Percentiles rank a stretch among this genome's conserved stretches.
Conservation (phyloP, 1,140 invertebrate genomes). For the Prorops nasuta region DNA sequence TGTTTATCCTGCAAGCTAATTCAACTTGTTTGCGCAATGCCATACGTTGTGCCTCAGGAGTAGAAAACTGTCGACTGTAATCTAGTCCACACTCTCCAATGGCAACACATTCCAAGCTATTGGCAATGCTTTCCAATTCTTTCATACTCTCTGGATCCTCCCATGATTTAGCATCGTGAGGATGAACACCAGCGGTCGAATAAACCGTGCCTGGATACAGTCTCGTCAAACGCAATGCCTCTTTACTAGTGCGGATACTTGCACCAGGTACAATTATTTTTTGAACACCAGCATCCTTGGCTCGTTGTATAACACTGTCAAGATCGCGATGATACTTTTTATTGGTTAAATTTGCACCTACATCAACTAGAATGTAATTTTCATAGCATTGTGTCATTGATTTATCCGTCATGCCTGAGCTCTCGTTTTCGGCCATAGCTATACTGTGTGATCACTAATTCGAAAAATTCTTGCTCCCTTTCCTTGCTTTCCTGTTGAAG, state of each 20-base stretch:
- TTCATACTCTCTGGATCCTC: slow-evolving; percentile 71
- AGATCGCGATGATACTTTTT: slow-evolving; percentile 91
- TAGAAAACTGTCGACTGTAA: slow-evolving; percentile 92
- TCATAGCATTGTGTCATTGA: slow-evolving; percentile 68
- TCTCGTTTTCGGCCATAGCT: no score
- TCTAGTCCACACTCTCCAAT: slow-evolving; percentile 93
- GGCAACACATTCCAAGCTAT: slow-evolving; percentile 87
- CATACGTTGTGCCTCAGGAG: slow-evolving; percentile 78
- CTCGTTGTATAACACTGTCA: slow-evolving; percentile 87
- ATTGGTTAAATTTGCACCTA: slow-evolving; percentile 93
- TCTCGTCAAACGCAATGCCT: slow-evolving; percentile 82
- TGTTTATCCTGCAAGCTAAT: slow-evolving; percentile 81
- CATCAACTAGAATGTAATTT: slow-evolving; percentile 89
- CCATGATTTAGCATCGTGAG: slow-evolving; percentile 94
- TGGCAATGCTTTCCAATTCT: slow-evolving; percentile 71
- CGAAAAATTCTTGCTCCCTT: no score
- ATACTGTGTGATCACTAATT: no score
- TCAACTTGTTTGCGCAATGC: slow-evolving; percentile 90
- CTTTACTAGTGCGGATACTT: slow-evolving; percentile 84
- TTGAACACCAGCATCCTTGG: slow-evolving; percentile 89
- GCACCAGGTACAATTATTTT: slow-evolving; percentile 94
- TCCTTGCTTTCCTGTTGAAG: no score
- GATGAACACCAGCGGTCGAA: slow-evolving; percentile 91
- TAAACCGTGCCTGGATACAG: slow-evolving; percentile 88
- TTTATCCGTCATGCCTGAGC: no score